These are phyloP conservation scores for Drosophila mauritiana DNA, from an alignment of 1,140 invertebrate species.

Conservation along the genomic window DNA sequence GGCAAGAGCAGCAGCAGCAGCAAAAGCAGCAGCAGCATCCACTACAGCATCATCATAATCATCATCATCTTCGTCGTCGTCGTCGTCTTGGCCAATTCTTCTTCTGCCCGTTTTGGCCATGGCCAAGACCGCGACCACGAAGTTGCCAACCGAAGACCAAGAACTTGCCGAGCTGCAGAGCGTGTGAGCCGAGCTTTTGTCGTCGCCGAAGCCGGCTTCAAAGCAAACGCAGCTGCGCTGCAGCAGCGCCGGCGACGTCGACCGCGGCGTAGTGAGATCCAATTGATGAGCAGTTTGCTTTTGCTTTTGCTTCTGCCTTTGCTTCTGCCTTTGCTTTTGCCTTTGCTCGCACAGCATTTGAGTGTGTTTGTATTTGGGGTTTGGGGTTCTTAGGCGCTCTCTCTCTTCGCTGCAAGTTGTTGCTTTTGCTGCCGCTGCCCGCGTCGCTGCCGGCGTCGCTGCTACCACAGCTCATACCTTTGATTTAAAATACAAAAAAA, in stretches of 20 bases:
- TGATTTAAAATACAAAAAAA: slow-evolving; percentile 74
- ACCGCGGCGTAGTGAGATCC: slow-evolving; percentile 59
- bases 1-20: slow-evolving; percentile 12
- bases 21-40: slow-evolving; percentile 27
- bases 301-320: slow-evolving; percentile 1
- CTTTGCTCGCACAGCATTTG: slow-evolving; percentile 24
- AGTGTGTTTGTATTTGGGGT: slow-evolving; percentile 34
- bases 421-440: slow-evolving; percentile 15
- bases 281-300: slow-evolving; percentile 70
- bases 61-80: slow-evolving; percentile 16
- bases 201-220: slow-evolving; percentile 56
- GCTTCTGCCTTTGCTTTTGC: slow-evolving; percentile 1
- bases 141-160: slow-evolving; percentile 48
- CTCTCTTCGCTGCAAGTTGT: slow-evolving; percentile 28
- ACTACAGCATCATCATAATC: slow-evolving; percentile 42
- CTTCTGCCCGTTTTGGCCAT: slow-evolving; percentile 49
- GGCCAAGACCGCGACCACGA: slow-evolving; percentile 72
- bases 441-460: slow-evolving; percentile 21
- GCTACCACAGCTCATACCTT: slow-evolving; percentile 42
- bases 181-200: slow-evolving; percentile 61
- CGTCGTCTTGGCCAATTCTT: slow-evolving; percentile 57
- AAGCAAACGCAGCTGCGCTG: neutral
- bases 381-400: slow-evolving; percentile 12
- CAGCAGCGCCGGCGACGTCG: slow-evolving; percentile 12
- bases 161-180: slow-evolving; percentile 69